Evolutionary conservation across 2,797 vertebrate genomes (phyloP), one percentile per base, ranked within the genome.

Genomic region (Pangasius djambal): DNA sequence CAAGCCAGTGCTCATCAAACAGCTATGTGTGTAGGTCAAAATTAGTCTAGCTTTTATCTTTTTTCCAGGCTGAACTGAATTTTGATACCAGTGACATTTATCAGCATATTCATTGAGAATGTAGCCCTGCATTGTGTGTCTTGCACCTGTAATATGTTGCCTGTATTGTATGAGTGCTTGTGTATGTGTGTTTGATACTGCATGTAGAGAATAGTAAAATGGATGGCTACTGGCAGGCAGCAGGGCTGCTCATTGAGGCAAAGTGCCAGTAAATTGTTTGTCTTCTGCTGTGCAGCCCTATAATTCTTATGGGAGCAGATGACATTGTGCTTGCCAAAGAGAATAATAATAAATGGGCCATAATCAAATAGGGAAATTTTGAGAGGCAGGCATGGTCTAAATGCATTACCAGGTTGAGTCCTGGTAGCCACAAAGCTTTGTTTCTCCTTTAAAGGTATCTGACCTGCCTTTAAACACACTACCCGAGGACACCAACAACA

Each of bases 251-350:
- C 96, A 96, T 94, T 96, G 97, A 97, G 96, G 96, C 97, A 97
- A 96, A 97, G 95, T 97, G 97, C 96, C 96, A 97, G 95, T 96
- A 97, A 97, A 97, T 97, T 97, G 96, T 97, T 97, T 97, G 97
- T 96, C 96, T 96, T 96, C 95, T 95, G 96, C 95, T 95, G 96
- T 94, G 95, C 95, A 95, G 95, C 95, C 94, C 94, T 96, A 96
- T 96, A 96, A 97, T 96, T 96, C 97, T 96, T 97, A 95, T 95
- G 96, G 96, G 96, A 96, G 94, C 94, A 94, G 94, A 95, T 95
- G 95, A 94, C 95, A 96, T 95, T 96, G 95, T 96, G 95, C 96
- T 96, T 97, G 96, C 96, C 96, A 97, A 97, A 95, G 93, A 96
- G 94, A 97, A 97, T 97, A 96, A 96, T 96, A 96, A 97, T 96